Percentiles rank a stretch among this genome's conserved stretches.
phyloP scores from a whole-genome alignment of 2,113 vertebrate genomes.

The Heliornis fulica region DNA sequence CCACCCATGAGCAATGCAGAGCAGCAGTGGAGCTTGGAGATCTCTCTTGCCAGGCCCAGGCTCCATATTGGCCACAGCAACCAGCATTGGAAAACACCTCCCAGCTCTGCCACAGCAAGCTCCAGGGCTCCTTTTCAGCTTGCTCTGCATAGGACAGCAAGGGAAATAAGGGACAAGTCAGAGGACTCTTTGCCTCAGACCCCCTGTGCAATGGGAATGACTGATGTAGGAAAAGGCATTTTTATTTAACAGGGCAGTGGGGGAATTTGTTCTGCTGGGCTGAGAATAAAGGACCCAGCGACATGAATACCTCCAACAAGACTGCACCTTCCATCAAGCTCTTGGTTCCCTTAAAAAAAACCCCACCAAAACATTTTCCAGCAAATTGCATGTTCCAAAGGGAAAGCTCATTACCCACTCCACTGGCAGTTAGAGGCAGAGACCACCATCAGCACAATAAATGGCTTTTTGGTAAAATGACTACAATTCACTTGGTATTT shows the following conservation, averaged over 20 bases:
- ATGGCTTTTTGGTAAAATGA: not conserved
- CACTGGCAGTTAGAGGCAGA: not conserved
- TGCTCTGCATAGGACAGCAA: not conserved
- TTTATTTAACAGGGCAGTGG: not conserved
- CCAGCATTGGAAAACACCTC: not conserved
- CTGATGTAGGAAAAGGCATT: not conserved
- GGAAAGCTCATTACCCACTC: not conserved
- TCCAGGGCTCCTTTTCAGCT: not conserved
- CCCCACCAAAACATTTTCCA: too few species aligned
- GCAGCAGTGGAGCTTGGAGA: not conserved
- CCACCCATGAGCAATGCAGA: fast-evolving
- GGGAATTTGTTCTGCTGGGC: not conserved
- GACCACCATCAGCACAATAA: not conserved
- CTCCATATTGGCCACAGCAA: not conserved
- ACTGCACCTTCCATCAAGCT: not conserved
- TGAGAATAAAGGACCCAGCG: not conserved
- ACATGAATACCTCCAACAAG: not conserved
- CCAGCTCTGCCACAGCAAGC: not conserved
- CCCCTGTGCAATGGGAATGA: not conserved
- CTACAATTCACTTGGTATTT: constrained; percentile 7
- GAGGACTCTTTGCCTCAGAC: not conserved
- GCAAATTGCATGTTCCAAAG: not conserved
- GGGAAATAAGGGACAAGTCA: not conserved
- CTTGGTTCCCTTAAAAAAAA: not conserved
- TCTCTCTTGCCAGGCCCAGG: not conserved